Base-by-base conservation (phyloP, 2,888 invertebrate genomes). In the Thalpophila matura region DNA sequence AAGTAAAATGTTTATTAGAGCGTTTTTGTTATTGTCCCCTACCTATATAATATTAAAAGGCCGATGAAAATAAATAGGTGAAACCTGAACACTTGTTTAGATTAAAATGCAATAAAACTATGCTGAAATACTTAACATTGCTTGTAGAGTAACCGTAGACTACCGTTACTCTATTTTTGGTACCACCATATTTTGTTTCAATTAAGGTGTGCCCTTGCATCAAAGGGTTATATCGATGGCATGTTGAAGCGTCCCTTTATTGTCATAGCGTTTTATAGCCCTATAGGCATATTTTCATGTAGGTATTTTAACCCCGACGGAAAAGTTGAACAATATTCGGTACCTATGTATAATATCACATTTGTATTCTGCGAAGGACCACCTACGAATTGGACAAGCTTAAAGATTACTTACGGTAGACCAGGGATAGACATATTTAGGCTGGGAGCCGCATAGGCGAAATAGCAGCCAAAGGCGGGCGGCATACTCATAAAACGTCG, bases 321-420 rank as follows among this genome's bases (percentile, higher is more conserved):
- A 9, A 22, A 40, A 46, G 14, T 58, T 46, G 31, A 45, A 45
- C 12, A 56, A 66, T 56, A 33, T 33, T 40, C 3, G 57, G 12
- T 27, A n/a, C n/a, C n/a, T n/a, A 14, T 18, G 9, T 29, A 2
- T 42, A 47, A 67, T 42, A 26, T 9, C 6, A 20, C 16, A 59
- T 68, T 68, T 50, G 26, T 50, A 65, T 64, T 67, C 59, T n/a
- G 26, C 0, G 0, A 16, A 20, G 22, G 9, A 1, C 12, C 1
- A 14, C 5, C 4, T 26, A 37, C 29, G 6, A 14, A 60, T 60
- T 43, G 31, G 20, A 12, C 4, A 42, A 49, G 24, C 40, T 58
- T 42, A 26, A 14, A 26, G 24, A 20, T 58, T n/a, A 47, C 47
- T 67, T 67, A 29, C 29, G 6, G 22, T 27, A 12, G 31, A 45